Evolutionary conservation across 2,113 vertebrate species (phyloP), one percentile per base, ranked within the genome.

Genomic region (Marmota flaviventris): DNA sequence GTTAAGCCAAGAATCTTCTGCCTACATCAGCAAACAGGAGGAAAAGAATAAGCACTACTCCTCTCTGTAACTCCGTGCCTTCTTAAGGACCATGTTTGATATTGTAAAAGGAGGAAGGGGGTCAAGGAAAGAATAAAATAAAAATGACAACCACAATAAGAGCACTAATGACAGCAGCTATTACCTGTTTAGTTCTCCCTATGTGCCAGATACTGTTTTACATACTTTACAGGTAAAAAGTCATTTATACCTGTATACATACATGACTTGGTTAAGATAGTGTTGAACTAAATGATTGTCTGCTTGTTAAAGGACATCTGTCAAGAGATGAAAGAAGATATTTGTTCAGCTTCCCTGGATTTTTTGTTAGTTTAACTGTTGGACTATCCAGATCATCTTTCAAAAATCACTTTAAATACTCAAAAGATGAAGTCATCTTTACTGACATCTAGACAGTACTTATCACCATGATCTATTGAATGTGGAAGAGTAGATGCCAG

Each of bases 281-380:
- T 78, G 75, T 75, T 70, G 82, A 76, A 42, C 34, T 27, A 78
- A 89, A 92, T 70, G 45, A 58, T 61, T 67, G 32, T 78, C 56
- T 84, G 9, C n/a, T 90, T 85, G 32, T 65, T 65, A 85, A 78
- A 73, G 39, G 37, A 82, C 4, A 73, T 79, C 58, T 69, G 18
- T 94, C 73, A 61, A 72, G 24, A 79, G 56, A 14, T 58, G 4
- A 29, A 85, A 72, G 24, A 25, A 76, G 8, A 12, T 25, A 69
- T 10, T 14, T 11, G 12, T 75, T 88, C 37, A 84, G 45, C n/a
- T 77, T 69, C 39, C 81, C 34, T 48, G 2, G 13, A 22, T n/a
- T 72, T 58, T 97, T 93, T 48, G 72, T 51, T 97, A 89, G 24
- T 73, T 90, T 69, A 90, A 84, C 34, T 42, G 9, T 48, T 61